phyloP scores from a whole-genome alignment of 2,888 invertebrate genomes.

The Drosophila pseudotalamancana region DNA sequence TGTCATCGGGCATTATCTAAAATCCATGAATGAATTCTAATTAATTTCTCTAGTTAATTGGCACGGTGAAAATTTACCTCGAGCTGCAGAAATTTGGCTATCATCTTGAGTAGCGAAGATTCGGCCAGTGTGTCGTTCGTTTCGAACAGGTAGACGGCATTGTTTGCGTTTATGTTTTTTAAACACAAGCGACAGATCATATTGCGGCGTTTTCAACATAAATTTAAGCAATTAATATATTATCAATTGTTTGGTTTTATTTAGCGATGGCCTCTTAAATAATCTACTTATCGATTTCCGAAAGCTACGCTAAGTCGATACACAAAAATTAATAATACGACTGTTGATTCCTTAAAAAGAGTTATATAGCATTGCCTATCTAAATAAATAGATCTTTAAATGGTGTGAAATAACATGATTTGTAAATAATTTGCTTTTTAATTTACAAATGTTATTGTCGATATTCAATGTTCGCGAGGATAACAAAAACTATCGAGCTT shows the following conservation, averaged over 20 bases:
- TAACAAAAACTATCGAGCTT: not conserved
- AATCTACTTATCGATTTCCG: constrained; percentile 31
- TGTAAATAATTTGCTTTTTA: too few relatives aligned
- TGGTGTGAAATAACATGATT: too few relatives aligned
- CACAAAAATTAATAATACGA: too few relatives aligned
- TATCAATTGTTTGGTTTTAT: constrained; percentile 59
- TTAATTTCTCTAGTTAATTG: not conserved
- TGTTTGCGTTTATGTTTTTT: constrained; percentile 58
- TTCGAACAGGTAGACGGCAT: constrained; percentile 64
- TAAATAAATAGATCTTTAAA: too few relatives aligned
- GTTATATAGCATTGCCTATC: too few relatives aligned
- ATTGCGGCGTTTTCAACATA: constrained; percentile 50
- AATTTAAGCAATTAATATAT: constrained; percentile 30
- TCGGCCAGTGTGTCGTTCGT: constrained; percentile 66
- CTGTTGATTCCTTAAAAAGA: too few relatives aligned
- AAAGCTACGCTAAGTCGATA: too few relatives aligned
- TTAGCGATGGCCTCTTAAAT: constrained; percentile 43
- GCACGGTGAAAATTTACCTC: constrained; percentile 49
- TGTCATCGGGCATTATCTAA: constrained; percentile 65
- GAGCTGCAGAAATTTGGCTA: constrained; percentile 72
- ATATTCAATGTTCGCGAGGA: not conserved
- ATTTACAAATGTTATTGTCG: not conserved
- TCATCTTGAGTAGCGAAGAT: constrained; percentile 70
- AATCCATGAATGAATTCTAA: not conserved
- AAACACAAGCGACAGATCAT: constrained; percentile 78